A percentile compares a stretch with the other conserved stretches of the same genome.
These are phyloP conservation scores for Brachionus koreanus DNA, from an alignment of 1,140 invertebrate species.

Conservation along the genomic window DNA sequence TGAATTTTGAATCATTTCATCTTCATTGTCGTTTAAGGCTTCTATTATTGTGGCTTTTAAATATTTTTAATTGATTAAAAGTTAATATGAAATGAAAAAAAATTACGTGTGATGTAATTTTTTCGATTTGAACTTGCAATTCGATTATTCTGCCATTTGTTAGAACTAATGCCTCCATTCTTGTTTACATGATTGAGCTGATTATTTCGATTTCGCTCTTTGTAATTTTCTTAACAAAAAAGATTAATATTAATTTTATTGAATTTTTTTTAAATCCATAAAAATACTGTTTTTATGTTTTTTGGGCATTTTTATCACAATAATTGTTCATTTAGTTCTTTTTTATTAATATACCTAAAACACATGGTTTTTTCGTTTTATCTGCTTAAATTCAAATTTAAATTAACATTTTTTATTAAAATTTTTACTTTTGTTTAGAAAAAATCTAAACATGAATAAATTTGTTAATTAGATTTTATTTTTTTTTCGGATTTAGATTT, in stretches of 20 bases:
- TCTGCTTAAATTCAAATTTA: neutral
- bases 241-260: neutral
- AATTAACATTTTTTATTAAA: neutral
- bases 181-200: neutral
- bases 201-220: slow-evolving; percentile 16
- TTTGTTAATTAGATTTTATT: too few species aligned
- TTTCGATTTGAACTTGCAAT: neutral
- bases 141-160: slow-evolving; percentile 23
- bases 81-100: neutral
- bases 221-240: neutral
- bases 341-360: neutral
- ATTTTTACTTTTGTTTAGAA: too few species aligned
- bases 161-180: neutral
- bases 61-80: neutral
- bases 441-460: too few species aligned
- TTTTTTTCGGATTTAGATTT: too few species aligned
- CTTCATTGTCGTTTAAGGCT: neutral
- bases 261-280: neutral
- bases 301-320: slow-evolving; percentile 7
- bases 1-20: neutral
- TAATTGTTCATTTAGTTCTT: neutral
- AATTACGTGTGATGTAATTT: slow-evolving; percentile 6
- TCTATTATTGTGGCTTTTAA: neutral
- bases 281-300: slow-evolving; percentile 19
- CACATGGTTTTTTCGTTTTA: neutral